Evolutionary conservation across 2,888 invertebrate genomes (phyloP).

Genomic region (Agrochola circellaris): DNA sequence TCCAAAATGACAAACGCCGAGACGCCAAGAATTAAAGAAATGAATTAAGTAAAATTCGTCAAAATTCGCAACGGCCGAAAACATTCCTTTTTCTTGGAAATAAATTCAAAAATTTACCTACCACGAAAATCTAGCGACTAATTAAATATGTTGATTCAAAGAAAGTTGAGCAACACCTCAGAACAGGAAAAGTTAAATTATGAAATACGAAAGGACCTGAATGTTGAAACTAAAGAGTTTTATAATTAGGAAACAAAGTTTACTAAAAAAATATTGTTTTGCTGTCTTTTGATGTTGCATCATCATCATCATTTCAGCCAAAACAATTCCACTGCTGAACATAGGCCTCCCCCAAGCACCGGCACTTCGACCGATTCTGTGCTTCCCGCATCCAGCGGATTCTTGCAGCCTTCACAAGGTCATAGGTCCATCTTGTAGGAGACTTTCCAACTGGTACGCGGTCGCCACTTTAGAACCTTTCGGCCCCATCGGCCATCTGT

Average conservation of each 20-base stretch:
- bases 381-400: too few species aligned
- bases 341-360: too few species aligned
- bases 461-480: too few species aligned
- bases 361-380: too few species aligned
- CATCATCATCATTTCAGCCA: too few species aligned
- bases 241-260: conserved; percentile 37
- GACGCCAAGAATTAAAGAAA: conserved; percentile 8
- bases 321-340: too few species aligned
- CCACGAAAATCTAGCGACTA: conserved; percentile 19
- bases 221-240: conserved; percentile 31
- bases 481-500: too few species aligned
- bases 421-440: too few species aligned
- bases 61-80: conserved; percentile 6
- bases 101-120: conserved; percentile 19
- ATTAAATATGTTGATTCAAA: conserved; percentile 15
- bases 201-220: conserved; percentile 17
- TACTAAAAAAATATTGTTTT: conserved; percentile 17
- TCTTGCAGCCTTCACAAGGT: too few species aligned
- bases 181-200: conserved; percentile 23
- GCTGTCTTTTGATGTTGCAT: conserved; percentile 15
- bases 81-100: background rate
- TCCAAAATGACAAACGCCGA: too few species aligned
- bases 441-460: too few species aligned
- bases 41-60: conserved; percentile 27
- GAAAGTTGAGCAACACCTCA: conserved; percentile 18